Base-by-base conservation (phyloP, 2,888 invertebrate genomes). In the Epistrophella euchroma region DNA sequence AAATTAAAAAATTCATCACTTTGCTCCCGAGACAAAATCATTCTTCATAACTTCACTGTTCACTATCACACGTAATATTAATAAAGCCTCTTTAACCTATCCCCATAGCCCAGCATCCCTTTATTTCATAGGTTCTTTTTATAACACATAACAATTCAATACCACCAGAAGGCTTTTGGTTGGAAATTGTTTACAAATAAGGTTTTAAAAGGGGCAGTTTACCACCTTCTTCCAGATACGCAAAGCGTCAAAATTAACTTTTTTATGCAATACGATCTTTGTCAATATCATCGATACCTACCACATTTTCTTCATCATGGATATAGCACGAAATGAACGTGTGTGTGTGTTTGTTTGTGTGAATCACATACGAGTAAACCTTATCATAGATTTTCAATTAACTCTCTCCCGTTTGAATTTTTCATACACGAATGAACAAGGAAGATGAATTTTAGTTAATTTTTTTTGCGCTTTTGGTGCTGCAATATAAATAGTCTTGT, bases 311-410 rank as follows among this genome's bases (percentile, higher is more conserved):
- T 2, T 19, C 11, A 45, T 11, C 6, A 25, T 5, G 28, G 32
- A 32, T 32, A 52, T 52, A 28, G 19, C 17, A 17, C 15, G 40
- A 40, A 15, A 5, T 15, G 1, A 37, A 15, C 6, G 15, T n/a
- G 11, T 55, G 28, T 4, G 6, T 52, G 55, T 32, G 9, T 7
- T 28, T 55, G 15, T 32, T 10, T 55, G 2, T 17, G n/a, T 56
- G 55, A 28, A 2, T 52, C 55, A 43, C 28, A n/a, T 4, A 28
- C 6, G 4, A 5, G 6, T 47, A 45, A 47, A 32, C 43, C 43
- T 17, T n/a, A 52, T 75, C 45, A 68, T 68, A 68, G 72, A 43
- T 73, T 85, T 85, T 85, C 85, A 85, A 80, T 85, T 85, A 85
- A 85, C 84, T 40, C 32, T 60, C 37, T 22, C 47, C 62, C 66